Conservation (phyloP, 2,113 vertebrate genomes). For the Sclerurus mexicanus region DNA sequence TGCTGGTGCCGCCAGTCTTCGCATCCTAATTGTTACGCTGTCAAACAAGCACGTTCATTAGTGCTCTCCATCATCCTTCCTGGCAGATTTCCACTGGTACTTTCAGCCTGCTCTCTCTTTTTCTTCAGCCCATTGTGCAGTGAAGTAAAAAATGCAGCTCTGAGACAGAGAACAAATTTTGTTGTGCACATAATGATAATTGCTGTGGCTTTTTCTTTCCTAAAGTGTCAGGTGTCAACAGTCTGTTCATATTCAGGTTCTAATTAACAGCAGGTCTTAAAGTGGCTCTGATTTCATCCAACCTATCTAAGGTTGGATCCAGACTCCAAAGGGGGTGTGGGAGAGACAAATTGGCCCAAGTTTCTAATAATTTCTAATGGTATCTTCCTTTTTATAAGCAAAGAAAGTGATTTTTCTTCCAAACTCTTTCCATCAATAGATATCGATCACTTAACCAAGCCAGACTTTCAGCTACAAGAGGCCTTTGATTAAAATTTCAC, state of each 20-base stretch:
- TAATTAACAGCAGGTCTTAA: not conserved
- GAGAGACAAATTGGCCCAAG: not conserved
- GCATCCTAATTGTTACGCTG: not conserved
- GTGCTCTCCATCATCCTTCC: not conserved
- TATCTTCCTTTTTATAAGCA: not conserved
- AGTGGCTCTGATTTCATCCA: not conserved
- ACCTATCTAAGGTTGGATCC: not conserved
- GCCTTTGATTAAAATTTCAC: slow-evolving; percentile 34
- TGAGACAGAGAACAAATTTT: not conserved
- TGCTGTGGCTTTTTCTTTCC: not conserved
- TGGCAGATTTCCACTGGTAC: not conserved
- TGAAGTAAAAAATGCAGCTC: not conserved
- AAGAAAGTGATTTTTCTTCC: not conserved
- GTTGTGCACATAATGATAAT: not conserved
- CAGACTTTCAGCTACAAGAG: not conserved
- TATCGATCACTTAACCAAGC: slow-evolving; percentile 28
- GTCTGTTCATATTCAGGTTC: not conserved
- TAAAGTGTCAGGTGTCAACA: not conserved
- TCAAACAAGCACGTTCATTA: not conserved
- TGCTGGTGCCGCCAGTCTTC: not conserved
- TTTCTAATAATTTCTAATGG: not conserved
- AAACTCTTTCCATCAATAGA: not conserved
- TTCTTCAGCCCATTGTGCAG: not conserved
- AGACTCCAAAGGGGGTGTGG: not conserved
- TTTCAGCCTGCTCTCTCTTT: not conserved